Conservation (phyloP, 2,888 invertebrate genomes). For the Acleris holmiana region DNA sequence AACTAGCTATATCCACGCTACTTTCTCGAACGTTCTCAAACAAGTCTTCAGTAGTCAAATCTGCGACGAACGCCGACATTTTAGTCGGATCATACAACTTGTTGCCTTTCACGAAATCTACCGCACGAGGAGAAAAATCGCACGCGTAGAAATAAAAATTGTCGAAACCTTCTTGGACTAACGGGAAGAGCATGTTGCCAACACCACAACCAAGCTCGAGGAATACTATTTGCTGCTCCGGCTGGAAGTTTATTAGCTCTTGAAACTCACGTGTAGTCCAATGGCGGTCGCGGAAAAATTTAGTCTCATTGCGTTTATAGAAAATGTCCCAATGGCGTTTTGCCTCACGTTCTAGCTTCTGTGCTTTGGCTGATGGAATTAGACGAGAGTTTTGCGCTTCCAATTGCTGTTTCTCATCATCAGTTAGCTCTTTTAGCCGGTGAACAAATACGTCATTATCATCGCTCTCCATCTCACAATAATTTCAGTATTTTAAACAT, state of each 20-base stretch:
- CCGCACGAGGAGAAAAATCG: constrained; percentile 96
- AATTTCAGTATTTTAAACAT: background rate
- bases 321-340: constrained; percentile 98
- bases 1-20: constrained; percentile 91
- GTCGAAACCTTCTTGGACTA: constrained; percentile 89
- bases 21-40: constrained; percentile 77
- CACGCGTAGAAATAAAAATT: constrained; percentile 92
- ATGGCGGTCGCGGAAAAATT: constrained; percentile 97
- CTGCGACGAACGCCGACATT: constrained; percentile 92
- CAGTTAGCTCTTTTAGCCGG: constrained; percentile 80
- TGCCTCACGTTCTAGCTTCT: constrained; percentile 91
- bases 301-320: constrained; percentile 96
- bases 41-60: constrained; percentile 89
- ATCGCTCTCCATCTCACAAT: constrained; percentile 68
- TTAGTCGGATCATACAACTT: constrained; percentile 86
- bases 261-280: constrained; percentile 98
- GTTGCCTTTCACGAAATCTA: constrained; percentile 91
- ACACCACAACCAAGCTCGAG: constrained; percentile 98
- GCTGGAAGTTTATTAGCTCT: constrained; percentile 86
- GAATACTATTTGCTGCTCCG: constrained; percentile 84
- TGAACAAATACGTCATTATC: constrained; percentile 64
- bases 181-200: constrained; percentile 97
- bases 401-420: constrained; percentile 86
- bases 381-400: constrained; percentile 86
- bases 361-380: constrained; percentile 88